Base-by-base conservation (phyloP, 2,113 vertebrate genomes). In the Proterorhinus semilunaris region DNA sequence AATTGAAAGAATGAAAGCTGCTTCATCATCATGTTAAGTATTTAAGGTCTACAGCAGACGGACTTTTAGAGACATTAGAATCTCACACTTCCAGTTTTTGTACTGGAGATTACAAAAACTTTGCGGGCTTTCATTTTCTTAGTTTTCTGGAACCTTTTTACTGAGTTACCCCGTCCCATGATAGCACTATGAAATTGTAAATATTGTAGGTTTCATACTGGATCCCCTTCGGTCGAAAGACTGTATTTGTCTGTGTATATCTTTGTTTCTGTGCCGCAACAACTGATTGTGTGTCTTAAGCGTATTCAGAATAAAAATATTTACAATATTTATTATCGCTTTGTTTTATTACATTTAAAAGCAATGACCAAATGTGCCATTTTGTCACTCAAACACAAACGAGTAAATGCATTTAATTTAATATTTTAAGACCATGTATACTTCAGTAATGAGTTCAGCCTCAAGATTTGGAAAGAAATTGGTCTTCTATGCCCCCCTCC, bases 231-330 rank as follows among this genome's bases (percentile, higher is more conserved):
- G 75, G 75, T 53, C 62, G 64, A 51, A 59, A 55, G 55, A 62
- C 70, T 68, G 50, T 74, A 36, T 80, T 62, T 81, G 55, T 51
- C 46, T 42, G 59, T 79, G 10, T 75, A 36, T 72, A 59, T 86
- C 68, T 52, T 74, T 50, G 68, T 57, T 49, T 76, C 65, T 83
- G 59, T 83, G 78, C 64, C 72, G 21, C 73, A 74, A 80, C 73
- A 74, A 80, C 73, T 85, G 69, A 77, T 82, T 64, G 77, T 81
- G 75, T 87, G 79, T 84, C 82, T 81, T 88, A 76, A 83, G 65
- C 76, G 82, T 86, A 83, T 89, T 88, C 82, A 70, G 86, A 84
- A 91, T 89, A 87, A 90, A 85, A 86, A 81, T 87, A 88, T 90
- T 89, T 89, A 85, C 83, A 84, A 43, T 85, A 72, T 79, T 68